A percentile compares a stretch with the other conserved stretches of the same genome.
These are phyloP conservation scores for Cyclura pinguis DNA, from an alignment of 2,797 vertebrate species.

Conservation along the genomic window DNA sequence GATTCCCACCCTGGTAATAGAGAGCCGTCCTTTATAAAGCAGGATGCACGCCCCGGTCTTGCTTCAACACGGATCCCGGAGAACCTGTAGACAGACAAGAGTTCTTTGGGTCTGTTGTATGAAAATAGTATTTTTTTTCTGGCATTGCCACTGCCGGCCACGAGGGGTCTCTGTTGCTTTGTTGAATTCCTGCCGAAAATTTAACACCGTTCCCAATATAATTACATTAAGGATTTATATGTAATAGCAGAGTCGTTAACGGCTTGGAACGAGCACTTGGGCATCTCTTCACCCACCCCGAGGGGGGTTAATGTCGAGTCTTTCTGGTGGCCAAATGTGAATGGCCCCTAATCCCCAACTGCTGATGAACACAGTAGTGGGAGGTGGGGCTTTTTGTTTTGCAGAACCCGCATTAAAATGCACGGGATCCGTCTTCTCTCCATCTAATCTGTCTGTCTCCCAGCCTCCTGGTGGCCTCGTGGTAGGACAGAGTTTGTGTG, in stretches of 20 bases:
- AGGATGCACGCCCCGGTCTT: not conserved
- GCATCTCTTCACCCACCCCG: accelerated
- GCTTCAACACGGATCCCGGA: not conserved
- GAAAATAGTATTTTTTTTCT: not conserved
- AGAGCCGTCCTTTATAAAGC: not conserved
- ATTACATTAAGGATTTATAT: not conserved
- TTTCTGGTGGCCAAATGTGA: too few relatives aligned
- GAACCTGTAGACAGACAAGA: not conserved
- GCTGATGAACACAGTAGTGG: too few relatives aligned
- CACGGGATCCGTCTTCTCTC: too few relatives aligned
- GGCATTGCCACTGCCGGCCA: not conserved
- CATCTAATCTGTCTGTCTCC: too few relatives aligned
- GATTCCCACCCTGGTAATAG: not conserved
- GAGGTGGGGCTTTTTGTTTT: not conserved
- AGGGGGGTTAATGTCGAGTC: too few relatives aligned
- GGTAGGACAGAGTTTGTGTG: too few relatives aligned
- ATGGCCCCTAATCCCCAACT: not conserved
- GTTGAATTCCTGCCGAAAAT: not conserved
- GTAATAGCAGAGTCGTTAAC: not conserved
- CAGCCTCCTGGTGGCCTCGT: too few relatives aligned
- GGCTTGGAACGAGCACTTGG: not conserved
- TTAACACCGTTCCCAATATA: not conserved
- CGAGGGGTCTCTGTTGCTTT: slow-evolving; percentile 37
- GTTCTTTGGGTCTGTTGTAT: not conserved
- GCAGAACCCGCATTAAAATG: not conserved